Evolutionary conservation across 2,888 invertebrate genomes (phyloP).

Genomic region (Tetragonula carbonaria): DNA sequence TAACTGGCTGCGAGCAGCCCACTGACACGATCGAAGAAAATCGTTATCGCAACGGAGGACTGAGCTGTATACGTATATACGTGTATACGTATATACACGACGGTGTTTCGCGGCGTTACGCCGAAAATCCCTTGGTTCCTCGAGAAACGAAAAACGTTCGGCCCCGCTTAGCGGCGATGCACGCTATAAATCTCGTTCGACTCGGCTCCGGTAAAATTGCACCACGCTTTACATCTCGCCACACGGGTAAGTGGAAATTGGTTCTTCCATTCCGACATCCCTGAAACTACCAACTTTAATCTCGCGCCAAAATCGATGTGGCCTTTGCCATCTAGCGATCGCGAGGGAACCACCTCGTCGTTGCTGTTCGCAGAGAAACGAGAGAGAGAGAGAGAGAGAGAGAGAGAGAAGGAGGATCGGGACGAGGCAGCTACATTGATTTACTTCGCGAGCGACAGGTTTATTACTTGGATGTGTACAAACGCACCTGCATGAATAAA

Average conservation of each 20-base stretch:
- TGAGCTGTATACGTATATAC: neutral
- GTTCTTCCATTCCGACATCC: conserved; percentile 63
- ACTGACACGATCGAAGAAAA: neutral
- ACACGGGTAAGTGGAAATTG: conserved; percentile 65
- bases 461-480: conserved; percentile 70
- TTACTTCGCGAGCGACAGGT: conserved; percentile 71
- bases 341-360: conserved; percentile 10
- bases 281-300: conserved; percentile 70
- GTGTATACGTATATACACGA: neutral
- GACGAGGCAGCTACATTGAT: conserved; percentile 62
- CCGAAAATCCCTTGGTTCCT: conserved; percentile 41
- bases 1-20: neutral
- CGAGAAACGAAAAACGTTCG: conserved; percentile 36
- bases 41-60: no score
- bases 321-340: conserved; percentile 58
- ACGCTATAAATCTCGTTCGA: conserved; percentile 55
- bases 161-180: conserved; percentile 24
- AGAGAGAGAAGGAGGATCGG: conserved; percentile 14
- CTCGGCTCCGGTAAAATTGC: conserved; percentile 54
- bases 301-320: conserved; percentile 70
- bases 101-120: neutral
- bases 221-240: conserved; percentile 57
- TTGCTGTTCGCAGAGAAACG: neutral
- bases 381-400: neutral
- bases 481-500: conserved; percentile 72